Conservation (phyloP, 2,113 vertebrate species). For the Laticauda colubrina region DNA sequence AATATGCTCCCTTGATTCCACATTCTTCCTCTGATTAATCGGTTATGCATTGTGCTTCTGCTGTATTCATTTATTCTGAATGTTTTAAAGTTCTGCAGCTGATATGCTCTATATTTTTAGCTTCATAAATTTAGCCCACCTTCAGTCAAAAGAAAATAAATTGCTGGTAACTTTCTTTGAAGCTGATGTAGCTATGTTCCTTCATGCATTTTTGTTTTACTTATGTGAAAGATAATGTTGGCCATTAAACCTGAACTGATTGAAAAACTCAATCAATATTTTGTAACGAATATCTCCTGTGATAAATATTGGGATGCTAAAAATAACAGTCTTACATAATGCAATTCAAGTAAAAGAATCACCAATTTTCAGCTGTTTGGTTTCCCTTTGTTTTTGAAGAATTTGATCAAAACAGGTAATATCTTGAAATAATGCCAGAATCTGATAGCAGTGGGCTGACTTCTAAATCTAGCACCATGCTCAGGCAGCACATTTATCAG, state of each 20-base stretch:
- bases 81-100: slow-evolving; percentile 15
- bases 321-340: slow-evolving; percentile 12
- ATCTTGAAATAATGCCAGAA: slow-evolving; percentile 31
- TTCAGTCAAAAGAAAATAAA: neutral
- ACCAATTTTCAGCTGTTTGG: neutral
- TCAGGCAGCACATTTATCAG: slow-evolving; percentile 22
- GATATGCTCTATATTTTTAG: slow-evolving; percentile 1
- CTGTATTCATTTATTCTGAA: slow-evolving; percentile 7
- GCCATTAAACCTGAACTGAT: neutral
- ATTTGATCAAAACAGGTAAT: slow-evolving; percentile 20
- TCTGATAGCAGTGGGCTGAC: neutral
- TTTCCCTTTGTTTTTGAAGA: slow-evolving; percentile 11
- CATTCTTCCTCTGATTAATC: slow-evolving; percentile 28
- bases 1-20: slow-evolving; percentile 21
- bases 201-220: neutral
- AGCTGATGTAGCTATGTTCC: neutral
- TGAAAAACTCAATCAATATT: slow-evolving; percentile 6
- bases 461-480: slow-evolving; percentile 3
- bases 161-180: neutral
- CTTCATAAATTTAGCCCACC: neutral
- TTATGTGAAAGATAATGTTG: neutral
- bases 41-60: neutral
- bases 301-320: neutral
- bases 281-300: neutral
- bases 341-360: neutral